Base-by-base conservation (phyloP, 1,140 invertebrate species). In the Papilio polytes region DNA sequence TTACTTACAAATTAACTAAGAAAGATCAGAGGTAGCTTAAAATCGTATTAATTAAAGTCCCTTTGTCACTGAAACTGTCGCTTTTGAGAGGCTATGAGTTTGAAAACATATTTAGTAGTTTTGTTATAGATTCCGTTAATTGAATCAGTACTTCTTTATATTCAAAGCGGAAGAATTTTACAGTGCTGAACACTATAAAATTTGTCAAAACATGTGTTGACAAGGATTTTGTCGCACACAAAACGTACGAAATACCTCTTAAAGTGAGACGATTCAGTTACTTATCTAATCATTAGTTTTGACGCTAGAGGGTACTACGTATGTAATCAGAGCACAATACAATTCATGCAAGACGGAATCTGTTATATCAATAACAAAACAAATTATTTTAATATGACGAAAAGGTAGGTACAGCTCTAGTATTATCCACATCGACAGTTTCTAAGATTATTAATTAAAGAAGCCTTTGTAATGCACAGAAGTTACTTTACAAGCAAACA, bases 391-490 rank as follows among this genome's bases (percentile, higher is more conserved):
- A 66, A 31, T 66, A 36, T 36, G 6, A 70, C 36, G 26, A 1
- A 1, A 7, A 15, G 4, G 6, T 41, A 1, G 0, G 63, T 76
- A 51, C 74, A 76, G 46, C 74, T 76, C 74, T 76, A 3, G 13
- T 48, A 22, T 51, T 12, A 48, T 48, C 22, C 46, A 20, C 10
- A 20, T 1, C 73, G 44, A 20, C 41, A 76, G 74, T 51, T 51
- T 76, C 74, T 18, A 22, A 12, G 82, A 85, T 81, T 83, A 83
- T 80, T 86, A 90, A 89, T 90, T 88, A 86, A 87, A 83, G 88
- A 90, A 90, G 83, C 86, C 88, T 80, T 74, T 56, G 22, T 51
- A 59, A 8, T 56, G 80, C 87, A 86, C 63, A 77, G 74, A 76
- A 3, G 48, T 51, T 72, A 83, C 81, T 73, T 59, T 83, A 41